phyloP scores from a whole-genome alignment of 2,113 vertebrate genomes.

The Dascyllus trimaculatus region DNA sequence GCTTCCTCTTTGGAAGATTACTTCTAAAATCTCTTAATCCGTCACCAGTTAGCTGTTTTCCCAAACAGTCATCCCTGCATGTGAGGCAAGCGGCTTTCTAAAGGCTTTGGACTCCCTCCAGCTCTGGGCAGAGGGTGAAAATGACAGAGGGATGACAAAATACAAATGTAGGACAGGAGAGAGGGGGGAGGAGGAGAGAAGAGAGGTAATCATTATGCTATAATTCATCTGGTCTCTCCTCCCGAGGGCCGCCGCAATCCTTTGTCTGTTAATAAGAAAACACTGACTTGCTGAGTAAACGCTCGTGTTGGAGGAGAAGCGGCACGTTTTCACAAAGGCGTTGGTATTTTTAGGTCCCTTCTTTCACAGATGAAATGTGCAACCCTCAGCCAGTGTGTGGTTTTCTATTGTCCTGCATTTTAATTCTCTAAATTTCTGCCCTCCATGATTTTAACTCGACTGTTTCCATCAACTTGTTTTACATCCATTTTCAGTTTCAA shows the following conservation, averaged over 20 bases:
- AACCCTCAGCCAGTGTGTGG: neutral
- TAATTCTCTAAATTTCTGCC: neutral
- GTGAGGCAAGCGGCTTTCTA: constrained; percentile 39
- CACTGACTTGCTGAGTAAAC: constrained; percentile 12
- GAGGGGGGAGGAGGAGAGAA: constrained; percentile 2
- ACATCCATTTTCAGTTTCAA: no score
- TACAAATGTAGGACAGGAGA: constrained; percentile 33
- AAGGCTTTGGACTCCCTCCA: constrained; percentile 57
- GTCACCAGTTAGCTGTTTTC: constrained; percentile 68
- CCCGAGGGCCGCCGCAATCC: constrained; percentile 1
- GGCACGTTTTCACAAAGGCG: constrained; percentile 15
- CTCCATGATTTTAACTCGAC: neutral
- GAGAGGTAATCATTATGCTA: constrained; percentile 9
- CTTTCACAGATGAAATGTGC: neutral
- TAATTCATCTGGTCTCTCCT: constrained; percentile 18
- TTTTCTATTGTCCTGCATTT: neutral
- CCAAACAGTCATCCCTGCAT: constrained; percentile 52
- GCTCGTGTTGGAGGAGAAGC: neutral
- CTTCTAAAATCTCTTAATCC: constrained; percentile 73
- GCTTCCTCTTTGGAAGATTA: constrained; percentile 70
- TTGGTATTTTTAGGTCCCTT: neutral
- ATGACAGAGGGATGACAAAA: constrained; percentile 55
- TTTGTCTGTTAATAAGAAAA: constrained; percentile 28
- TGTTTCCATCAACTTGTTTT: no score
- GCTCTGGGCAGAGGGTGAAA: constrained; percentile 22